phyloP scores from a whole-genome alignment of 2,797 vertebrate species.

The Cossypha polioptera region DNA sequence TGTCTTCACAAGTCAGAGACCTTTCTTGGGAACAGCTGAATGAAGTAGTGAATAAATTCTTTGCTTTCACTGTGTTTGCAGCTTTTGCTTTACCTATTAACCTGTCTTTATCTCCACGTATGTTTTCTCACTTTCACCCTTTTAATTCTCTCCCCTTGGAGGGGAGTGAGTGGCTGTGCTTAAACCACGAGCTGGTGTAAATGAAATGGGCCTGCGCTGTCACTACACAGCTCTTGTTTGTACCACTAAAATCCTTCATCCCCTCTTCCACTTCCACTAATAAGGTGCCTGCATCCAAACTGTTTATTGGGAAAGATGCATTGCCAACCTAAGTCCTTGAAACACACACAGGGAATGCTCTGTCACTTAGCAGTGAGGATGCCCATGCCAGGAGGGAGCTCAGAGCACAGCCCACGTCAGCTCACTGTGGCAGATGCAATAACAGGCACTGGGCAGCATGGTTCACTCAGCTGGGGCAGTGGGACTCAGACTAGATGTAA shows the following conservation, averaged over 20 bases:
- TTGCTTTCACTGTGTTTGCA: accelerated
- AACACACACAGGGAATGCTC: accelerated
- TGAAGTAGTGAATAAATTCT: neutral
- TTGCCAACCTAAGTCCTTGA: neutral
- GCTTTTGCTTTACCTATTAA: neutral
- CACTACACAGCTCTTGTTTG: neutral
- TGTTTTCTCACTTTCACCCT: neutral
- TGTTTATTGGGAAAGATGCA: neutral
- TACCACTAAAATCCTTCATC: neutral
- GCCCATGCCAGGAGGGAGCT: accelerated
- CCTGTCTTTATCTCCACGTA: neutral
- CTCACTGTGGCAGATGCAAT: neutral
- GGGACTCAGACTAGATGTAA: neutral
- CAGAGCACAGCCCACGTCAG: neutral
- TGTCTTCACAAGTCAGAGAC: neutral
- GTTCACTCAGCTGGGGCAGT: neutral
- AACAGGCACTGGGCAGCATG: neutral
- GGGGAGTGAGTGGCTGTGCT: accelerated
- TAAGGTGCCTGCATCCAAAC: neutral
- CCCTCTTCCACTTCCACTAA: neutral
- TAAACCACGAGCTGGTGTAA: neutral
- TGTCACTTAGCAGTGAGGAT: neutral
- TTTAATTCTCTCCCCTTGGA: neutral
- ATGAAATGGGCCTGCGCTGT: neutral
- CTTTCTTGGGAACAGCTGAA: neutral